Evolutionary conservation across 2,113 vertebrate species (phyloP).

Genomic region (Tenebrosternarchus preto): DNA sequence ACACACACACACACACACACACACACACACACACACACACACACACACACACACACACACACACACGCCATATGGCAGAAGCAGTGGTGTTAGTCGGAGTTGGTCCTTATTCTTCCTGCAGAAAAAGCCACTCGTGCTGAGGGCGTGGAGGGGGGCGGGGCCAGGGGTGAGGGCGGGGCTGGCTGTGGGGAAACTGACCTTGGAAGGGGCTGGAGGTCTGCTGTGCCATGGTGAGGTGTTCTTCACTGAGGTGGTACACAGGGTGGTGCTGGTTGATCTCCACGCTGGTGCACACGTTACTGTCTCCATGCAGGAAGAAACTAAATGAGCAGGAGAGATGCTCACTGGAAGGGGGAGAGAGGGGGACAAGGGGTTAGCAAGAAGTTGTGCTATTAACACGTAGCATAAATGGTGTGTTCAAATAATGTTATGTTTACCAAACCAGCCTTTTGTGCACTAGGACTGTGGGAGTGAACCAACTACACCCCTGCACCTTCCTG

Average conservation of each 20-base stretch:
- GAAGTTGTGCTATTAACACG: neutral
- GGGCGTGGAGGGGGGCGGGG: neutral
- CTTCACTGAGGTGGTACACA: constrained; percentile 92
- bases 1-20: constrained; percentile 12
- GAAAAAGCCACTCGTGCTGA: neutral
- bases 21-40: too few species aligned
- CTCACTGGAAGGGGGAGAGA: constrained; percentile 75
- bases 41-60: constrained; percentile 17
- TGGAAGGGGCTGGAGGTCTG: constrained; percentile 94
- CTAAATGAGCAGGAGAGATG: constrained; percentile 97
- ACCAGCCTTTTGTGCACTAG: too few species aligned
- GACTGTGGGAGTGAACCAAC: too few species aligned
- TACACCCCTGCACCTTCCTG: too few species aligned
- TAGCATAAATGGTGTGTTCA: neutral
- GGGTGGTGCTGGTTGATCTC: constrained; percentile 99
- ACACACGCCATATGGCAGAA: neutral
- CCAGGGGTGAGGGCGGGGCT: too few species aligned
- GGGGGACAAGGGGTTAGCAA: neutral
- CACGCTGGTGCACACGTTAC: constrained; percentile 98
- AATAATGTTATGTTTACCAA: too few species aligned
- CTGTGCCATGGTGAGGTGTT: constrained; percentile 93
- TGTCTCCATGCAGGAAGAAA: constrained; percentile 97
- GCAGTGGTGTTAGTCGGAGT: neutral
- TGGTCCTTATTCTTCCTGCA: neutral
- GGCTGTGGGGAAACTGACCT: constrained; percentile 72